Conservation (phyloP, 1,140 invertebrate genomes). For the Drosophila parabipectinata region DNA sequence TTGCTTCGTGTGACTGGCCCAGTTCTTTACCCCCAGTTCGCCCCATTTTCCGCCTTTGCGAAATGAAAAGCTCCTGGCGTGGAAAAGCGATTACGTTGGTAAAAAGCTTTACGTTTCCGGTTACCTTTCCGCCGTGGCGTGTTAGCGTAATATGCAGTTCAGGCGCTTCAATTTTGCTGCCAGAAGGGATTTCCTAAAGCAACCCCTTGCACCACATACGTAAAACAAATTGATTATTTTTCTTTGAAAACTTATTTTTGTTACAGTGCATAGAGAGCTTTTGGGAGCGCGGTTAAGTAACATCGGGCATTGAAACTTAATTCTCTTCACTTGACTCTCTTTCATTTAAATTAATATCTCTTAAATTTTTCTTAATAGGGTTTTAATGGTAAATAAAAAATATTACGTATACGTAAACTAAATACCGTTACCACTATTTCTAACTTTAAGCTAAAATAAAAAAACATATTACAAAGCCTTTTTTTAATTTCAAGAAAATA, state of each 20-base stretch:
- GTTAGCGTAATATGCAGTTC: conserved; percentile 63
- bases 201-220: background rate
- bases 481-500: no score
- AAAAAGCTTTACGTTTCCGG: conserved; percentile 72
- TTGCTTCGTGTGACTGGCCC: conserved; percentile 57
- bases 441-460: background rate
- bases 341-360: conserved; percentile 6
- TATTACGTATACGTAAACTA: conserved; percentile 26
- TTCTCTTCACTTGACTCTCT: conserved; percentile 14
- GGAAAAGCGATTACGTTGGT: conserved; percentile 73
- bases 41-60: conserved; percentile 16
- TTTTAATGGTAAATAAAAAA: conserved; percentile 6
- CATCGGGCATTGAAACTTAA: conserved; percentile 36
- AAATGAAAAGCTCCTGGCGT: conserved; percentile 67
- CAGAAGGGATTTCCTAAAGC: background rate
- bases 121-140: conserved; percentile 67
- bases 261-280: conserved; percentile 54
- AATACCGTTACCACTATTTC: background rate
- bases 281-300: conserved; percentile 12
- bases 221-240: background rate
- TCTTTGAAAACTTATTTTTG: background rate
- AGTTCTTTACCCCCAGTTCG: conserved; percentile 53
- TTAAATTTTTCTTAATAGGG: conserved; percentile 1
- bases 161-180: conserved; percentile 60
- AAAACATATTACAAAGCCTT: background rate